Conservation (phyloP, 2,797 vertebrate genomes). For the Acipenser ruthenus region DNA sequence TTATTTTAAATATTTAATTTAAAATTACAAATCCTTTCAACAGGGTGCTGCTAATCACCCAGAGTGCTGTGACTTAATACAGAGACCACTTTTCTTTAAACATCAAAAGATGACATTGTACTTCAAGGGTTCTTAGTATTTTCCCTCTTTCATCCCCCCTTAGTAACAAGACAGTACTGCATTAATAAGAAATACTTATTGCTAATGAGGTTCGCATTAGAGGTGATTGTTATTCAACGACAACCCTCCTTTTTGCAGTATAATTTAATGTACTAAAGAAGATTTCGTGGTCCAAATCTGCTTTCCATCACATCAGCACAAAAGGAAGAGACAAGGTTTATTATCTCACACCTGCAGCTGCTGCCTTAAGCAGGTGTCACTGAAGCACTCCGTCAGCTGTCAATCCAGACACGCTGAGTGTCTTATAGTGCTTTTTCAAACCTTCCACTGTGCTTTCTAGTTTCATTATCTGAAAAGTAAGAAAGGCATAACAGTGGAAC, state of each 20-base stretch:
- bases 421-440: conserved; percentile 4
- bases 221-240: not conserved
- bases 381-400: conserved; percentile 5
- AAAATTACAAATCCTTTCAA: conserved; percentile 4
- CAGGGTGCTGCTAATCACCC: not conserved
- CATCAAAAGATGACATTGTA: not conserved
- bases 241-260: not conserved
- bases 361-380: conserved; percentile 9
- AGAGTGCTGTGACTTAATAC: not conserved
- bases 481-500: not conserved
- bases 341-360: conserved; percentile 11
- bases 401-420: not conserved
- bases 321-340: conserved; percentile 4
- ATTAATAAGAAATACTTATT: conserved; percentile 3
- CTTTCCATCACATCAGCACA: not conserved
- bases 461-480: not conserved
- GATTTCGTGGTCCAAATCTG: conserved; percentile 3
- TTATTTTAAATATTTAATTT: not conserved
- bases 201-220: conserved; percentile 4
- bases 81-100: not conserved
- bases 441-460: not conserved
- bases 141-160: not conserved
- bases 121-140: not conserved
- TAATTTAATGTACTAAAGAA: conserved; percentile 5
- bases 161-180: not conserved